A percentile compares a stretch with the other conserved stretches of the same genome.
These are phyloP conservation scores for Hippopotamus amphibius DNA, from an alignment of 2,113 vertebrate genomes.

Conservation along the genomic window DNA sequence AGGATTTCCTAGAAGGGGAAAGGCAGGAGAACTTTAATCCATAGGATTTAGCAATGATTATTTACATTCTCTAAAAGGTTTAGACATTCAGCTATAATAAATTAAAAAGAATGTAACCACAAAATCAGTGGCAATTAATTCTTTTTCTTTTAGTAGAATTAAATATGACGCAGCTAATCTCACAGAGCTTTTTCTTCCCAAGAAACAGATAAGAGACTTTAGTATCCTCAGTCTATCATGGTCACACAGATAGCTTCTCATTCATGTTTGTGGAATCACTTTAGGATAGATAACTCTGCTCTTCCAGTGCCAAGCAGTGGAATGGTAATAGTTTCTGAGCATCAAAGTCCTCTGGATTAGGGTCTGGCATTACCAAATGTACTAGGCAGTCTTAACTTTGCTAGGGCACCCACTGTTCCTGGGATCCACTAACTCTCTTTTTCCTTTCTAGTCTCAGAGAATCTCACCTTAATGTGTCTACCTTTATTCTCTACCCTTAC, in stretches of 20 bases:
- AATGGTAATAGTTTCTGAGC: slow-evolving; percentile 33
- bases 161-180: slow-evolving; percentile 5
- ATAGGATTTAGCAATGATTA: slow-evolving; percentile 9
- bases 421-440: background rate
- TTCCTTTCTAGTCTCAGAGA: slow-evolving; percentile 49
- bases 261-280: slow-evolving; percentile 26
- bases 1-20: slow-evolving; percentile 12
- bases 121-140: slow-evolving; percentile 12
- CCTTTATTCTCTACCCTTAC: background rate
- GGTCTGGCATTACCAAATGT: background rate
- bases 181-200: background rate
- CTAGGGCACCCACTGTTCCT: background rate
- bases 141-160: slow-evolving; percentile 55
- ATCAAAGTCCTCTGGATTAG: background rate
- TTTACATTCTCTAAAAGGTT: slow-evolving; percentile 4
- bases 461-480: background rate
- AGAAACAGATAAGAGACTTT: slow-evolving; percentile 20
- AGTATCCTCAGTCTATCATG: background rate
- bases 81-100: background rate
- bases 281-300: slow-evolving; percentile 34
- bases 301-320: background rate
- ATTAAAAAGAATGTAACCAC: slow-evolving; percentile 19
- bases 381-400: background rate
- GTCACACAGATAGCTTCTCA: slow-evolving; percentile 7
- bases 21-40: background rate